Base-by-base conservation (phyloP, 2,888 invertebrate genomes). In the Lamellibrachia satsuma region DNA sequence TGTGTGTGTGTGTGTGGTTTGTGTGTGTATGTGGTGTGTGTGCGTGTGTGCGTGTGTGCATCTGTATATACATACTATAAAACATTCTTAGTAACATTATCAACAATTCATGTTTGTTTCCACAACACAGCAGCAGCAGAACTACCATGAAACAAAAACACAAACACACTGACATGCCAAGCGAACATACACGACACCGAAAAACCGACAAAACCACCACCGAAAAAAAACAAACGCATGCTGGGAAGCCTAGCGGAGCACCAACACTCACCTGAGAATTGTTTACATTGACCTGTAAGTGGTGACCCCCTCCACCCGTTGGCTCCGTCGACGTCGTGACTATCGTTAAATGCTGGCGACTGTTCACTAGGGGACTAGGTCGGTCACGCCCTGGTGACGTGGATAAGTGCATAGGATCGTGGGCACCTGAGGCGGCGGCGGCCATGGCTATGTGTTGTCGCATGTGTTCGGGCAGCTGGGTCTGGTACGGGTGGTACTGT, bases 211-310 rank as follows among this genome's bases (percentile, higher is more conserved):
- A 75, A 75, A 11, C 60, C 4, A 60, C 60, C 15, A 15, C 60
- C 75, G 22, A 75, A 75, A 75, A 75, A 15, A 22, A 75, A 15
- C 75, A 75, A 75, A 75, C 7, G 75, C 75, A 75, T 75, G 75
- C 75, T 75, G 75, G 75, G 75, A 75, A 75, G 75, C 75, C 11
- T 75, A 22, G 75, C 22, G 75, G 39, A 39, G 39, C 39, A 4
- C 75, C 75, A n/a, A 15, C 75, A 75, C 75, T 75, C 75, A 75
- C 75, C 75, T 75, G 75, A 75, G 75, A 75, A 75, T 75, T 75
- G 75, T 75, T 75, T 75, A 75, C 75, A 75, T 75, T 75, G 75
- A 75, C 75, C 75, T 75, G 75, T 75, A 75, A 75, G 22, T 75
- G 75, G 22, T 75, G 75, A 4, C 22, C 39, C 39, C 39, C 39